Evolutionary conservation across 2,113 vertebrate genomes (phyloP), one percentile per base, ranked within the genome.

Genomic region (Pterocles burchelli): DNA sequence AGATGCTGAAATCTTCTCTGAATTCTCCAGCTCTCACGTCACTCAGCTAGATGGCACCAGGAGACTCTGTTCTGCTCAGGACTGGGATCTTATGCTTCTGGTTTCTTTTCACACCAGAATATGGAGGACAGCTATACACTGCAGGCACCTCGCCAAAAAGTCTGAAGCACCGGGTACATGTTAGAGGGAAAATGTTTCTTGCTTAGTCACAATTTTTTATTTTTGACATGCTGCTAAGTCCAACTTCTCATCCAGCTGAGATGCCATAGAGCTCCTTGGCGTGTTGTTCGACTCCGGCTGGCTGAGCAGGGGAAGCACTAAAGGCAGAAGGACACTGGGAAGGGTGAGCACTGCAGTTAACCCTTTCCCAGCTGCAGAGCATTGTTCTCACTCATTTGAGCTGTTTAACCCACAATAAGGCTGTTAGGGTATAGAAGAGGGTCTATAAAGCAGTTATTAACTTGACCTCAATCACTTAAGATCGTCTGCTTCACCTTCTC

Each of bases 1-100:
- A 43, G 34, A 78, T 78, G 22, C 61, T 87, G 87, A 87, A 89
- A 72, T 85, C 19, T 93, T 63, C 25, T 1, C 48, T 85, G 76
- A 67, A 73, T 75, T 65, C 70, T 87, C 61, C 73, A 72, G 61
- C 86, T 91, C 77, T 89, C 45, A 11, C 10, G 8, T 95, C 89
- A 68, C 45, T 89, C 80, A 89, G 93, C 94, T 92, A 49, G 76
- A 41, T 93, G 88, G 88, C 93, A 95, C 90, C 73, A 88, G 74
- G 87, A 93, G 67, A 80, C 83, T 59, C 77, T 21, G 24, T 59
- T 80, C 43, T 36, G 48, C 63, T 28, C 34, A 70, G 88, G 13
- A 19, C 34, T 33, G 8, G 6, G 20, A 16, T 46, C 7, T 4
- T 70, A 15, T 1, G 25, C 74, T 79, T 55, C 81, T 94, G 67